A percentile compares a stretch with the other conserved stretches of the same genome.
These are phyloP conservation scores for Melitaea athalia DNA, from an alignment of 2,888 invertebrate species.

Conservation along the genomic window DNA sequence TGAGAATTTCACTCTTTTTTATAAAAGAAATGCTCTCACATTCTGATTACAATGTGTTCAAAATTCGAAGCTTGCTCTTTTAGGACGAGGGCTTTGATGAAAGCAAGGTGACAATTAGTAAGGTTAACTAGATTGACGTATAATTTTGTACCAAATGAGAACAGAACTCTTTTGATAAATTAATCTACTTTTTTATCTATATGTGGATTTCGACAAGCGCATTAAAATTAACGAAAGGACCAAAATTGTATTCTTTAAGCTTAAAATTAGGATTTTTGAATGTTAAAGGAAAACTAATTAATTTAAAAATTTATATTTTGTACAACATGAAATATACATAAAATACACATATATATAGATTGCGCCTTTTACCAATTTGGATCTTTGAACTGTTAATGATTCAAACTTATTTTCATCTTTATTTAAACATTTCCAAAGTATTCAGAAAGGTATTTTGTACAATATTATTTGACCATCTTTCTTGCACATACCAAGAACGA, in stretches of 20 bases:
- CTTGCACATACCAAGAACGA: too few relatives aligned
- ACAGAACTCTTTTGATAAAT: not conserved
- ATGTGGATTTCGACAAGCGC: not conserved
- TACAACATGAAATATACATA: too few relatives aligned
- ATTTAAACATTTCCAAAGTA: too few relatives aligned
- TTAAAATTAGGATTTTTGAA: too few relatives aligned
- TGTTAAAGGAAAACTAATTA: too few relatives aligned
- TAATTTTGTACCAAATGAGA: conserved; percentile 10
- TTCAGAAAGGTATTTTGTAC: too few relatives aligned
- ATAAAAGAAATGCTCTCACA: not conserved
- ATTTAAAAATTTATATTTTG: too few relatives aligned
- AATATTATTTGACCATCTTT: too few relatives aligned
- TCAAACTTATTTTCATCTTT: too few relatives aligned
- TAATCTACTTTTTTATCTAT: not conserved
- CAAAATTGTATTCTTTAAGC: not conserved
- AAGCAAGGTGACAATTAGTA: conserved; percentile 14
- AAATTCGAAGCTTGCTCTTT: conserved; percentile 17
- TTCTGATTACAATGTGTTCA: conserved; percentile 7
- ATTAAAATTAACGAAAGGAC: not conserved
- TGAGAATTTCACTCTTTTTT: not conserved
- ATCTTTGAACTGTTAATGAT: too few relatives aligned
- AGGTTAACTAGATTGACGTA: conserved; percentile 19
- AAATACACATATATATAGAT: too few relatives aligned
- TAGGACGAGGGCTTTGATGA: conserved; percentile 18
- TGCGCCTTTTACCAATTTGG: too few relatives aligned